These are phyloP conservation scores for Chaunax sp. DNA, from an alignment of 2,797 vertebrate genomes.

Conservation along the genomic window DNA sequence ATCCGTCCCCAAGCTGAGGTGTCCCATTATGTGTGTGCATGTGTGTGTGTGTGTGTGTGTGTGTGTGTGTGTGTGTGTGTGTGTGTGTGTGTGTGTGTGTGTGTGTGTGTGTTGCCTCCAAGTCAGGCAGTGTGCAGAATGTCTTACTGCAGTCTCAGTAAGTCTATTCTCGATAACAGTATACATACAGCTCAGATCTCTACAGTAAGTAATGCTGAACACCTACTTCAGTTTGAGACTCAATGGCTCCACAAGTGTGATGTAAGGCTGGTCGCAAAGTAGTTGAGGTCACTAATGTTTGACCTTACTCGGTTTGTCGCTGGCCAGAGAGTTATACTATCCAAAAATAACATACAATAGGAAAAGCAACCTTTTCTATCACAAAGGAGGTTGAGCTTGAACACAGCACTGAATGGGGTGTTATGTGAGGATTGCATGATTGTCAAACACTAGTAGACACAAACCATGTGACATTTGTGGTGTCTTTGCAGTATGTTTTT, in stretches of 20 bases:
- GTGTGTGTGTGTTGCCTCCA: slow-evolving; percentile 11
- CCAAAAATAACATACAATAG: slow-evolving; percentile 49
- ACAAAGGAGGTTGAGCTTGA: slow-evolving; percentile 26
- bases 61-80: too few relatives aligned
- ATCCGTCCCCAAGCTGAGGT: slow-evolving; percentile 46
- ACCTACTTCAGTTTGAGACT: slow-evolving; percentile 56
- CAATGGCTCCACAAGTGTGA: slow-evolving; percentile 52
- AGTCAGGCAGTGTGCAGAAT: slow-evolving; percentile 28
- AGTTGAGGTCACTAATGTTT: slow-evolving; percentile 61
- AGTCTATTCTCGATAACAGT: slow-evolving; percentile 41
- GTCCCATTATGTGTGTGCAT: slow-evolving; percentile 17
- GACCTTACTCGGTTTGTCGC: slow-evolving; percentile 45
- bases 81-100: slow-evolving; percentile 18
- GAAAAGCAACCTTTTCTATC: slow-evolving; percentile 42
- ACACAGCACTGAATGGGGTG: slow-evolving; percentile 39
- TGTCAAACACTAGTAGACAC: slow-evolving; percentile 32
- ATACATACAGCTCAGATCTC: slow-evolving; percentile 33
- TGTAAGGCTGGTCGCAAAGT: slow-evolving; percentile 38
- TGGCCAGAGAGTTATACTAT: slow-evolving; percentile 20
- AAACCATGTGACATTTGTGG: slow-evolving; percentile 53
- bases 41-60: too few relatives aligned
- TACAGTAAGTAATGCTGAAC: slow-evolving; percentile 45
- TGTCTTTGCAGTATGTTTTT: slow-evolving; percentile 38
- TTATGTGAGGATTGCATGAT: slow-evolving; percentile 28
- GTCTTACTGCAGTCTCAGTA: slow-evolving; percentile 28